Base-by-base conservation (phyloP, 2,113 vertebrate species). In the Maylandia zebra region DNA sequence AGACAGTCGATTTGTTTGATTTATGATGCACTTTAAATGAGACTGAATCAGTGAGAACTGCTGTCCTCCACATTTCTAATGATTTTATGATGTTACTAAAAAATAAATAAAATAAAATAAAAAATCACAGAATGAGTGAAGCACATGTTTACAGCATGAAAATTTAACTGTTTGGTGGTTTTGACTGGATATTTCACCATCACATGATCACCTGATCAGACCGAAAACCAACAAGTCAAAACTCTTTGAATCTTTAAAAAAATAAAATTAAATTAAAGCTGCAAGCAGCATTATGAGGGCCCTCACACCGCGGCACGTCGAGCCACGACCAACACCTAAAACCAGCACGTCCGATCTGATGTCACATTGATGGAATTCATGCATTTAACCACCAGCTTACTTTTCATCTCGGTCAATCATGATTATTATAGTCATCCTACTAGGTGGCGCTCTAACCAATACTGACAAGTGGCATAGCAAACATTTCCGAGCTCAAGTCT, bases 81-180 rank as follows among this genome's bases (percentile, higher is more conserved):
- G 10, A 32, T 78, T 17, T 19, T 48, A 30, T 48, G 16, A 19
- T 50, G 10, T 48, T 48, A 50, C 43, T 50, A 30, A 76, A 24
- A 69, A 32, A 45, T 2, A 27, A 56, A 27, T 8, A 27, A 56
- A 45, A 14, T 24, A 4, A 6, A 5, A 11, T 0, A 2, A 24
- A 14, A 0, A 10, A 27, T 48, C 9, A 17, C 22, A 27, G 71
- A 48, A 30, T 30, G 24, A 76, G 27, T 76, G 69, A 76, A 76
- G 43, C 24, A 19, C 43, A 3, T 76, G 4, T 48, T 48, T 48
- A 30, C 24, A 76, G 22, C 4, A 16, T 45, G 7, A 30, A 64
- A 30, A 48, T 48, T 5, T 7, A 48, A 78, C 27, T 78, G 43
- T 19, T 50, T 76, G 69, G 10, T 76, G 41, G 41, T 48, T 76